phyloP scores from a whole-genome alignment of 2,797 vertebrate genomes.

The Vipera ursinii region DNA sequence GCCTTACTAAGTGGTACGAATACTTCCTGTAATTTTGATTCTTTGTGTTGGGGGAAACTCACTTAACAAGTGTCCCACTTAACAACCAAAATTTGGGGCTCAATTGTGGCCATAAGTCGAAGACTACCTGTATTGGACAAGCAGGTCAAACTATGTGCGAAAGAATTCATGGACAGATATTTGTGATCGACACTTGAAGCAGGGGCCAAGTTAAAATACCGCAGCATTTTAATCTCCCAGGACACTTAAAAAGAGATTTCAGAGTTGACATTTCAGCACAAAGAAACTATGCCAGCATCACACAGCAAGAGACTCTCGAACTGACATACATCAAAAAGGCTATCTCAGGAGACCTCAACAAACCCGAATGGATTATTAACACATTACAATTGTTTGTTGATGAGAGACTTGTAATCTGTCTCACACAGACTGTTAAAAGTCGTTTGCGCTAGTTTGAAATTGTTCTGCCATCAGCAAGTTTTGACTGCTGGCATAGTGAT shows the following conservation, averaged over 20 bases:
- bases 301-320: background rate
- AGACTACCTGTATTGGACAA: too few species aligned
- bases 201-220: background rate
- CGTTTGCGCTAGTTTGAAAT: too few species aligned
- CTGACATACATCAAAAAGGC: background rate
- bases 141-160: too few species aligned
- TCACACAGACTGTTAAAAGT: background rate
- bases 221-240: background rate
- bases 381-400: background rate
- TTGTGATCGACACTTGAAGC: background rate
- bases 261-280: background rate
- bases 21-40: too few species aligned
- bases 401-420: background rate
- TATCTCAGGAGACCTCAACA: background rate
- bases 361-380: background rate
- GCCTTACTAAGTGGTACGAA: too few species aligned
- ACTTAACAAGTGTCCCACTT: too few species aligned
- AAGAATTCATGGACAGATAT: background rate
- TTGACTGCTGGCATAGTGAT: too few species aligned
- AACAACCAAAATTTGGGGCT: too few species aligned
- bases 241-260: background rate
- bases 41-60: too few species aligned
- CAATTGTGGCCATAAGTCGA: too few species aligned
- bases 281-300: background rate
- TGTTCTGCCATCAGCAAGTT: too few species aligned